These are phyloP conservation scores for Fragum fragum DNA, from an alignment of 2,888 invertebrate species.

Conservation along the genomic window DNA sequence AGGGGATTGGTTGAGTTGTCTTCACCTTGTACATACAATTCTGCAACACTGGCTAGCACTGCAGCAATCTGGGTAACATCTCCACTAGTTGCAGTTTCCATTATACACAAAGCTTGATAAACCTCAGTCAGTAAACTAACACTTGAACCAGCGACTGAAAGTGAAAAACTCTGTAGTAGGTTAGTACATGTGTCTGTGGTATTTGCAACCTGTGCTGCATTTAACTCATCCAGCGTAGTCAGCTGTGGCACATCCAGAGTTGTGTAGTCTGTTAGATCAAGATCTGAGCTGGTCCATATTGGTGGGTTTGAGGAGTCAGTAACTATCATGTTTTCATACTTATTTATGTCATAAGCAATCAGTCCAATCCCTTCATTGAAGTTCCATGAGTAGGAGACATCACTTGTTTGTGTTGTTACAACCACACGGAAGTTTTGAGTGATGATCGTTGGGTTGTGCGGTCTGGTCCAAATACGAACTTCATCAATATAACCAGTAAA, in stretches of 20 bases:
- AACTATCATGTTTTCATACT: constrained; percentile 65
- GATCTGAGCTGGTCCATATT: constrained; percentile 71
- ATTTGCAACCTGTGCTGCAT: constrained; percentile 31
- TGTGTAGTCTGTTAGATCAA: constrained; percentile 58
- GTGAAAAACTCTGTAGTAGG: constrained; percentile 55
- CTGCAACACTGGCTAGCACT: constrained; percentile 50
- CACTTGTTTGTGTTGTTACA: constrained; percentile 64
- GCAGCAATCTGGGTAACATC: constrained; percentile 60
- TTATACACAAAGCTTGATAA: constrained; percentile 61
- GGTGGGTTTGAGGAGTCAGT: constrained; percentile 62
- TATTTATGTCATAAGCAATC: constrained; percentile 60
- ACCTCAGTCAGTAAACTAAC: constrained; percentile 42
- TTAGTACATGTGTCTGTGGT: constrained; percentile 53
- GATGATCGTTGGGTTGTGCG: constrained; percentile 74
- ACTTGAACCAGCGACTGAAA: constrained; percentile 38
- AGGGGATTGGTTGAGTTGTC: constrained; percentile 56
- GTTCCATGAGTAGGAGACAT: constrained; percentile 73
- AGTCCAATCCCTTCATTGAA: constrained; percentile 72
- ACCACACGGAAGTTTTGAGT: constrained; percentile 66
- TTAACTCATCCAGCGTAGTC: constrained; percentile 39
- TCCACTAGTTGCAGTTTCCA: constrained; percentile 54
- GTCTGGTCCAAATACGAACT: constrained; percentile 75
- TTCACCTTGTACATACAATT: constrained; percentile 43
- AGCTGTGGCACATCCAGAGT: constrained; percentile 42
- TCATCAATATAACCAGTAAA: constrained; percentile 76